phyloP scores from a whole-genome alignment of 2,888 invertebrate species.

The Parnassius apollo region DNA sequence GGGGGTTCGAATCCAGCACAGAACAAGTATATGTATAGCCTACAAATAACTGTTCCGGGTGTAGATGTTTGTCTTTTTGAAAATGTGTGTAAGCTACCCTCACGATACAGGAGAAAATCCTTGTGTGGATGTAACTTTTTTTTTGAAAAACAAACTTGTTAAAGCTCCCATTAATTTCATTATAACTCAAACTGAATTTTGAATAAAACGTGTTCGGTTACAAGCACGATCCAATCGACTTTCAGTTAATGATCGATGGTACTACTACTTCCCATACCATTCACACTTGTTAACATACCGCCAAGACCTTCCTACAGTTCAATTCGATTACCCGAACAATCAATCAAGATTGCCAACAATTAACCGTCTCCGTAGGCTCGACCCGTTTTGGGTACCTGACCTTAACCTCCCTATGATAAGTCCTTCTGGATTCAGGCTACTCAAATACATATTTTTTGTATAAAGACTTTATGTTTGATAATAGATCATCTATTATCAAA shows the following conservation, averaged over 20 bases:
- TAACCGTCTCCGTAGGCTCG: constrained; percentile 13
- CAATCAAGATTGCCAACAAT: constrained; percentile 37
- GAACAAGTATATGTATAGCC: no score
- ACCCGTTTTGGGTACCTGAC: constrained; percentile 11
- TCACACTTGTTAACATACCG: constrained; percentile 23
- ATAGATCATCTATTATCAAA: no score
- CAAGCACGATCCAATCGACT: neutral
- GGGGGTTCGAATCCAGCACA: no score
- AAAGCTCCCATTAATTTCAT: neutral
- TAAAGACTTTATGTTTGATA: no score
- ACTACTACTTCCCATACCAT: constrained; percentile 2
- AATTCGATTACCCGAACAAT: constrained; percentile 35
- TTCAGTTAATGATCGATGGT: constrained; percentile 19
- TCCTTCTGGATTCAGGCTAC: neutral
- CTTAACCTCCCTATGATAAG: constrained; percentile 5
- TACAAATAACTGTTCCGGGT: no score
- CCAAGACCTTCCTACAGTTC: constrained; percentile 13
- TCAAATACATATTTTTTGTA: no score
- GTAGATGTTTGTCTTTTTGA: no score
- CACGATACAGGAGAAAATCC: no score
- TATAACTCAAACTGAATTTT: neutral
- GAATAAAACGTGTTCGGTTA: neutral
- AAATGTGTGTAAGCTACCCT: no score
- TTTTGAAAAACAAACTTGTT: no score
- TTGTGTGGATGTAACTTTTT: no score